phyloP scores from a whole-genome alignment of 2,888 invertebrate genomes.

The Tolmerus cingulatus region DNA sequence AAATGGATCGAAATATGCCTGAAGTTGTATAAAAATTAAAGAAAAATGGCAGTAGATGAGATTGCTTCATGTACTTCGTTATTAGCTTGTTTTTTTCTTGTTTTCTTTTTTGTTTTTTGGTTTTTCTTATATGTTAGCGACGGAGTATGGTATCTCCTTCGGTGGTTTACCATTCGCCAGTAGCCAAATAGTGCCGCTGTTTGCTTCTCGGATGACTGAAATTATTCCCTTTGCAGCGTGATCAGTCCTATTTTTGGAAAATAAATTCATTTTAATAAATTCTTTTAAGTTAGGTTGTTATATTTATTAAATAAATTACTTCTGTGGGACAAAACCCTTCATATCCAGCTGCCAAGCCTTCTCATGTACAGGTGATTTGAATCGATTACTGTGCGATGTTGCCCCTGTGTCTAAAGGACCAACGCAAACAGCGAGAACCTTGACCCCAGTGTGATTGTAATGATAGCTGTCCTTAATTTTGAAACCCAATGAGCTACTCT shows the following conservation, averaged over 20 bases:
- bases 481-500: no score
- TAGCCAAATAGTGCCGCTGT: slow-evolving; percentile 77
- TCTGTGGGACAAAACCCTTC: slow-evolving; percentile 70
- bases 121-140: slow-evolving; percentile 47
- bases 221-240: slow-evolving; percentile 74
- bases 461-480: slow-evolving; percentile 73
- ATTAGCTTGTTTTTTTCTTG: not conserved
- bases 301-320: slow-evolving; percentile 62
- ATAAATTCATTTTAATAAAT: not conserved
- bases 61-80: slow-evolving; percentile 22
- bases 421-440: slow-evolving; percentile 76
- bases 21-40: not conserved
- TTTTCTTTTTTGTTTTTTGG: not conserved
- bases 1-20: not conserved
- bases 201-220: slow-evolving; percentile 71
- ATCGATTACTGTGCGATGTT: slow-evolving; percentile 74
- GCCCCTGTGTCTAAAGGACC: slow-evolving; percentile 74
- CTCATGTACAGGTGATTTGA: slow-evolving; percentile 76
- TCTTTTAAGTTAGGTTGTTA: slow-evolving; percentile 1
- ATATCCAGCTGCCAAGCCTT: slow-evolving; percentile 77
- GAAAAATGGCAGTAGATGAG: slow-evolving; percentile 27
- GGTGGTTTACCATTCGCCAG: slow-evolving; percentile 74
- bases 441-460: slow-evolving; percentile 74
- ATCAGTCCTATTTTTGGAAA: slow-evolving; percentile 68
- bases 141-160: slow-evolving; percentile 63